Base-by-base conservation (phyloP, 2,113 vertebrate genomes). In the Tragelaphus strepsiceros region DNA sequence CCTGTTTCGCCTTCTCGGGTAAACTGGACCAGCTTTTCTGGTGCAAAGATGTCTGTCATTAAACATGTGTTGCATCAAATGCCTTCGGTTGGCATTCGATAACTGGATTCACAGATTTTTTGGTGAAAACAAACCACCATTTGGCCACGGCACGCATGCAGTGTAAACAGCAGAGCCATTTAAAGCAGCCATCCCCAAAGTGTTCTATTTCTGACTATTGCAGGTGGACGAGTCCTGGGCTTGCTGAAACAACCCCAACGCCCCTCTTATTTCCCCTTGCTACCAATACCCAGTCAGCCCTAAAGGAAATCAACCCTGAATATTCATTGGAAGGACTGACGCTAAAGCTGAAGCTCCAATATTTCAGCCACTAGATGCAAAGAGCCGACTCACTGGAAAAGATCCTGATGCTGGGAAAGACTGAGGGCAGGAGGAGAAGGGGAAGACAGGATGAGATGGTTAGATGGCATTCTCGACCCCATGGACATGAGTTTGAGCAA, bases 121-220 rank as follows among this genome's bases (percentile, higher is more conserved):
- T 77, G 92, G 46, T 43, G 30, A 83, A 64, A 91, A 7, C 46
- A 22, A 85, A 32, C 6, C 30, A 7, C 39, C 64, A 0, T 2
- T 46, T 51, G 67, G 6, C 53, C 17, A 9, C 0, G 3, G 24
- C 3, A 13, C 3, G n/a, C 6, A 11, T 4, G 15, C 30, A 2
- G 7, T 51, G 22, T 71, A 51, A 64, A 39, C 1, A 35, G 77
- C 26, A 64, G 67, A 61, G 78, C 43, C 28, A 6, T 4, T 9
- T 3, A 74, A 30, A 61, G 58, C 46, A n/a, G 35, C 2, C 64
- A 59, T 24, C 22, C 58, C 8, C 3, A 43, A 46, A 7, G 15
- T 4, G 7, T n/a, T 8, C 67, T 49, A 13, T 53, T 67, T 56
- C 74, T 17, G 12, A 22, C 8, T 2, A 1, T 1, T 0, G 22